Conservation (phyloP, 1,140 invertebrate species). For the Acyrthosiphon pisum region DNA sequence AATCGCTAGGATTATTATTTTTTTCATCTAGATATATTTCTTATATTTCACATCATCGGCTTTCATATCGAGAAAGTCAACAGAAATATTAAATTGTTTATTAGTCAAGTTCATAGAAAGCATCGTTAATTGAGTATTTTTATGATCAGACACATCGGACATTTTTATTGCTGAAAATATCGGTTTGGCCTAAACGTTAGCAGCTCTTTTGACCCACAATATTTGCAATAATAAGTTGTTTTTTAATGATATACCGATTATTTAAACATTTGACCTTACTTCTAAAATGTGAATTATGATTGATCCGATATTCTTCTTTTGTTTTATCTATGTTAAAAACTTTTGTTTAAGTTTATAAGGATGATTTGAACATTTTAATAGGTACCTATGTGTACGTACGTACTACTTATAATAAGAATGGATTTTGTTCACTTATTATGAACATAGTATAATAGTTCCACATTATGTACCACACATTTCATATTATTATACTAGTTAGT, state of each 20-base stretch:
- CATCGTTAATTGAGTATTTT: neutral
- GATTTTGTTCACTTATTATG: neutral
- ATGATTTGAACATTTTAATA: neutral
- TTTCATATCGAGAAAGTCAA: neutral
- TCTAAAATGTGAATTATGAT: neutral
- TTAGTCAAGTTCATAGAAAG: slow-evolving; percentile 4
- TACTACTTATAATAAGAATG: neutral
- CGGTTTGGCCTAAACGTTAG: neutral
- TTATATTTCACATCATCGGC: neutral
- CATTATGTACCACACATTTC: neutral
- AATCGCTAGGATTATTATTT: neutral
- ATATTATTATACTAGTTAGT: neutral
- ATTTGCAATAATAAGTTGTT: neutral
- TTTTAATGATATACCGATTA: neutral
- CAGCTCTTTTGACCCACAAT: neutral
- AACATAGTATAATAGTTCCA: neutral
- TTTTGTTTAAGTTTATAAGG: neutral
- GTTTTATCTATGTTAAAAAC: neutral
- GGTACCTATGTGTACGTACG: neutral
- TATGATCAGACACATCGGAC: neutral
- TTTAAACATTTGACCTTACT: neutral
- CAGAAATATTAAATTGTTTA: neutral
- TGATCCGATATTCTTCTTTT: neutral
- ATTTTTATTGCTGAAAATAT: neutral
- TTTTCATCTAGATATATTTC: neutral